These are phyloP conservation scores for Cuculus canorus DNA, from an alignment of 2,797 vertebrate genomes.

Conservation along the genomic window DNA sequence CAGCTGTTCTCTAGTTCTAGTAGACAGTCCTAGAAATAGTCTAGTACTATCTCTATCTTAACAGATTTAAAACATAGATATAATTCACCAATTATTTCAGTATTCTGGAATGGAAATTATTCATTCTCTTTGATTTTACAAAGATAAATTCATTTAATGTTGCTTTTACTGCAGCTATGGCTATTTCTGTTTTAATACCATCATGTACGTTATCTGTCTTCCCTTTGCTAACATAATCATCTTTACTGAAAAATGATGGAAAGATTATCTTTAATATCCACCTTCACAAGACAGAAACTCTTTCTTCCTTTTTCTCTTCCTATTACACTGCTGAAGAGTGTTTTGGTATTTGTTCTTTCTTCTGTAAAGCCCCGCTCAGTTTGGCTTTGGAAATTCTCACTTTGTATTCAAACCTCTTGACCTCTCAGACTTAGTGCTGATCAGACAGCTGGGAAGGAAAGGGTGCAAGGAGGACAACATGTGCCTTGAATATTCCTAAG, in stretches of 20 bases:
- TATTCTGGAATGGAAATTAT: not conserved
- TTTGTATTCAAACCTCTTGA: not conserved
- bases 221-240: not conserved
- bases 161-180: not conserved
- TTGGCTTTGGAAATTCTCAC: not conserved
- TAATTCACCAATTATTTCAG: not conserved
- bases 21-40: too few species aligned
- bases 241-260: not conserved
- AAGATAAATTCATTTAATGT: not conserved
- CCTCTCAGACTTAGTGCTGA: not conserved
- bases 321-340: not conserved
- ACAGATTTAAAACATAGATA: not conserved
- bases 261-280: conserved; percentile 6
- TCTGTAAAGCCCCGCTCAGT: not conserved
- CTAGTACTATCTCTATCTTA: not conserved
- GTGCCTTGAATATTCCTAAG: not conserved
- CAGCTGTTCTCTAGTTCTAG: not conserved
- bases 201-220: not conserved
- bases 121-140: conserved; percentile 17
- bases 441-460: not conserved
- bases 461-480: not conserved
- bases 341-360: not conserved
- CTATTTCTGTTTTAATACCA: not conserved
- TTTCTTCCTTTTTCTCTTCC: not conserved
- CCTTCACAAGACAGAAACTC: not conserved